These are phyloP conservation scores for Cabera pusaria DNA, from an alignment of 2,888 invertebrate species.

Conservation along the genomic window DNA sequence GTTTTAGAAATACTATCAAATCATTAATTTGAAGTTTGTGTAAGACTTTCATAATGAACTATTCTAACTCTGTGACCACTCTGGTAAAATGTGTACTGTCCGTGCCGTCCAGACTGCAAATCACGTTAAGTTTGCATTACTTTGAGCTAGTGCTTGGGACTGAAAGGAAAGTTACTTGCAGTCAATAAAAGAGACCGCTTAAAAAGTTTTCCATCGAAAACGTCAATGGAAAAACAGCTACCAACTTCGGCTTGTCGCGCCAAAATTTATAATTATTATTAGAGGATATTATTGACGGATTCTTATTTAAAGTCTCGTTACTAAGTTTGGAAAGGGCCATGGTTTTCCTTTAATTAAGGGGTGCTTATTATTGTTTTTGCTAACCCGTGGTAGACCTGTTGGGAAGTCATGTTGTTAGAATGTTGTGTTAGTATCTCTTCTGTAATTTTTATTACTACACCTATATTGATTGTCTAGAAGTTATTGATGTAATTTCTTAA, in stretches of 20 bases:
- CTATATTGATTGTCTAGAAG: too few species aligned
- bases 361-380: conserved; percentile 39
- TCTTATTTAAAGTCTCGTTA: conserved; percentile 59
- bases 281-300: conserved; percentile 59
- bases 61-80: conserved; percentile 5
- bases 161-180: conserved; percentile 69
- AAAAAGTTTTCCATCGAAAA: conserved; percentile 54
- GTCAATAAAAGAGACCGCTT: conserved; percentile 56
- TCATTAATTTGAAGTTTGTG: not conserved
- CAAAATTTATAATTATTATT: conserved; percentile 65
- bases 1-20: not conserved
- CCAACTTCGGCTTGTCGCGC: conserved; percentile 58
- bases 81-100: conserved; percentile 35
- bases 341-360: conserved; percentile 58
- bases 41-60: conserved; percentile 1
- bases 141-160: conserved; percentile 38
- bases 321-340: conserved; percentile 55
- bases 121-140: conserved; percentile 55
- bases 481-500: too few species aligned
- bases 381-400: conserved; percentile 16
- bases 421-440: too few species aligned
- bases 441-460: too few species aligned
- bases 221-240: conserved; percentile 51
- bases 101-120: conserved; percentile 48
- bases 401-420: too few species aligned